A percentile compares a stretch with the other conserved stretches of the same genome.
Evolutionary conservation across 2,797 vertebrate species (phyloP).

Genomic region (Trachops cirrhosus): DNA sequence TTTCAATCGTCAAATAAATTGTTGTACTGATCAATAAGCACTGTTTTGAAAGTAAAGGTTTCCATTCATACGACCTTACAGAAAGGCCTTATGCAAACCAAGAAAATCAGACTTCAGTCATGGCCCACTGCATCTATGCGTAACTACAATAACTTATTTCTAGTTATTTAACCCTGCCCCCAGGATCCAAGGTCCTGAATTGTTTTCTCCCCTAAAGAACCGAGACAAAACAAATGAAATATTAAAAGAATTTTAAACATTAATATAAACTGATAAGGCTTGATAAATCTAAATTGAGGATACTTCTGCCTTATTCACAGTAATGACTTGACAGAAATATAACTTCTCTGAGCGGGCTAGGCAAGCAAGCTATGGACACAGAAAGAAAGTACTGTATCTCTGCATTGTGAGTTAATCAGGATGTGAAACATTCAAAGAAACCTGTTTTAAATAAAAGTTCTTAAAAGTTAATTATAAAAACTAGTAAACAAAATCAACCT

Average conservation of each 20-base stretch:
- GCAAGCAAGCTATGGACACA: constrained; percentile 4
- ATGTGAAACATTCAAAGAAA: neutral
- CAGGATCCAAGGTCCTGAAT: neutral
- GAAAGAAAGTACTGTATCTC: neutral
- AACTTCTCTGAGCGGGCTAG: neutral
- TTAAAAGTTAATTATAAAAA: constrained; percentile 29
- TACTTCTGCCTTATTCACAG: neutral
- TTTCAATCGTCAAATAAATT: constrained; percentile 29
- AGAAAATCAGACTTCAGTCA: neutral
- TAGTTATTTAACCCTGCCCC: neutral
- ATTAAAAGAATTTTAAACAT: neutral
- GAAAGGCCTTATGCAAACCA: neutral
- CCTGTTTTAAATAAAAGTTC: neutral
- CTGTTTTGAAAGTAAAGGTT: constrained; percentile 7
- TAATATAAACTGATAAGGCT: constrained; percentile 18
- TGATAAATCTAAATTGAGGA: constrained; percentile 25
- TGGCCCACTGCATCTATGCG: neutral
- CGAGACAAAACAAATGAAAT: constrained; percentile 1
- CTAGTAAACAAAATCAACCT: neutral
- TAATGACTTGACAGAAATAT: constrained; percentile 7
- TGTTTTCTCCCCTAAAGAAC: constrained; percentile 23
- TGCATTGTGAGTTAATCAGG: neutral
- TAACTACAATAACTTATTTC: neutral
- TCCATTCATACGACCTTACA: neutral
- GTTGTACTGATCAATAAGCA: neutral